phyloP scores from a whole-genome alignment of 1,140 invertebrate species.

The Panagrolaimus sp. region DNA sequence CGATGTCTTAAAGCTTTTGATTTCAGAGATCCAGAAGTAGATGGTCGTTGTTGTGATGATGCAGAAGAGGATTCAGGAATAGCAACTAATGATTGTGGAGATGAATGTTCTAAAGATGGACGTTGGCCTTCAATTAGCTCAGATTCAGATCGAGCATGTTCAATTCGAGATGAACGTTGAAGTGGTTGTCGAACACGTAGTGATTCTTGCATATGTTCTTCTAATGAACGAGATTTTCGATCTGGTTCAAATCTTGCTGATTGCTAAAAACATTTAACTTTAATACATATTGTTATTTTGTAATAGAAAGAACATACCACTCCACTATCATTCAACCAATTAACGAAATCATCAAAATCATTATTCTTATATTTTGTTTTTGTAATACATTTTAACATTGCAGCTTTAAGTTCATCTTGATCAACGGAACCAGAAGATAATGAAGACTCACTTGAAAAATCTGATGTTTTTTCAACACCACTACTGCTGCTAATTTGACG shows the following conservation, averaged over 20 bases:
- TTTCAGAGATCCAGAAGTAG: too few relatives aligned
- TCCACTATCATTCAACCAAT: slow-evolving; percentile 11
- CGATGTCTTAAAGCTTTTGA: too few relatives aligned
- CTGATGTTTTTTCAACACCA: neutral
- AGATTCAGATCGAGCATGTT: neutral
- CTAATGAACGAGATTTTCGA: slow-evolving; percentile 1
- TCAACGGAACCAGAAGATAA: neutral
- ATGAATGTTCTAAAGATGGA: too few relatives aligned
- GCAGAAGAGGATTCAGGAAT: too few relatives aligned
- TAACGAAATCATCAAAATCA: slow-evolving; percentile 11
- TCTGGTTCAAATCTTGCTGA: slow-evolving; percentile 7
- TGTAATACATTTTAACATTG: slow-evolving; percentile 11
- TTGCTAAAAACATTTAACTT: neutral
- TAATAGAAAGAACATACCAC: neutral
- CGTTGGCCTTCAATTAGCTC: neutral
- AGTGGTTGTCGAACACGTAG: neutral
- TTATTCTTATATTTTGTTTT: neutral
- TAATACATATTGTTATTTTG: neutral
- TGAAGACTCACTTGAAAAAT: slow-evolving; percentile 5
- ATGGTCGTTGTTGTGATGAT: too few relatives aligned
- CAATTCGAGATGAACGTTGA: neutral
- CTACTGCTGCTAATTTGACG: neutral
- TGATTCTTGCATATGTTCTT: slow-evolving; percentile 2
- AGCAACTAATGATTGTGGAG: too few relatives aligned
- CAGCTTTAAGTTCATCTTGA: slow-evolving; percentile 5